Percentiles rank a stretch among this genome's conserved stretches.
phyloP scores from a whole-genome alignment of 2,888 invertebrate genomes.

The Limnephilus marmoratus region DNA sequence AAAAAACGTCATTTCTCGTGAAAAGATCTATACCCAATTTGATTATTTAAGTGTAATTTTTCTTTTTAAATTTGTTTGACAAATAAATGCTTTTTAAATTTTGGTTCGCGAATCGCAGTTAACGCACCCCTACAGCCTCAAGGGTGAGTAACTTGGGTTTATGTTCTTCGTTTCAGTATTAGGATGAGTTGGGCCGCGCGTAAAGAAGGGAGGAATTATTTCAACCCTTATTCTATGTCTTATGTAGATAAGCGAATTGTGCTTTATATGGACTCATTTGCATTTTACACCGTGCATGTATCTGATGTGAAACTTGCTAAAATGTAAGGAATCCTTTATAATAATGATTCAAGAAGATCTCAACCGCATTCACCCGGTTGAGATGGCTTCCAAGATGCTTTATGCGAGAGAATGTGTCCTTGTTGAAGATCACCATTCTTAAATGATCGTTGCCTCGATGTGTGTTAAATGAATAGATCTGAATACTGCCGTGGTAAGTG shows the following conservation, averaged over 20 bases:
- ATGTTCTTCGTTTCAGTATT: slow-evolving; percentile 30
- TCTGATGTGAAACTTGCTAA: not conserved
- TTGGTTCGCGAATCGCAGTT: not conserved
- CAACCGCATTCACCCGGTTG: not conserved
- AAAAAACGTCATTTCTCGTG: no score
- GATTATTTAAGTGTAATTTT: no score
- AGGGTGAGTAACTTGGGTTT: slow-evolving; percentile 7
- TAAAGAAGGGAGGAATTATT: slow-evolving; percentile 18
- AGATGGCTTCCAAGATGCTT: no score
- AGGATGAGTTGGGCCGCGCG: slow-evolving; percentile 31
- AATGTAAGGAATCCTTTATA: not conserved
- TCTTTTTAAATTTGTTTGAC: no score
- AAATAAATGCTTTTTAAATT: no score
- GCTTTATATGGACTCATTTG: slow-evolving; percentile 9
- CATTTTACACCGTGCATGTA: slow-evolving; percentile 9
- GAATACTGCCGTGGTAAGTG: no score
- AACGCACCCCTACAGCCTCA: not conserved
- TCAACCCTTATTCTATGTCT: slow-evolving; percentile 20
- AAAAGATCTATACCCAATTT: no score
- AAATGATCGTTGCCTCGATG: no score
- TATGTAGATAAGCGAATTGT: slow-evolving; percentile 26
- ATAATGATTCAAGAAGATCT: not conserved
- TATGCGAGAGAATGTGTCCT: no score
- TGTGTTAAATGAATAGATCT: no score
- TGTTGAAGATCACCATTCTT: no score